Conservation (phyloP, 2,888 invertebrate species). For the Physocephala rufipes region DNA sequence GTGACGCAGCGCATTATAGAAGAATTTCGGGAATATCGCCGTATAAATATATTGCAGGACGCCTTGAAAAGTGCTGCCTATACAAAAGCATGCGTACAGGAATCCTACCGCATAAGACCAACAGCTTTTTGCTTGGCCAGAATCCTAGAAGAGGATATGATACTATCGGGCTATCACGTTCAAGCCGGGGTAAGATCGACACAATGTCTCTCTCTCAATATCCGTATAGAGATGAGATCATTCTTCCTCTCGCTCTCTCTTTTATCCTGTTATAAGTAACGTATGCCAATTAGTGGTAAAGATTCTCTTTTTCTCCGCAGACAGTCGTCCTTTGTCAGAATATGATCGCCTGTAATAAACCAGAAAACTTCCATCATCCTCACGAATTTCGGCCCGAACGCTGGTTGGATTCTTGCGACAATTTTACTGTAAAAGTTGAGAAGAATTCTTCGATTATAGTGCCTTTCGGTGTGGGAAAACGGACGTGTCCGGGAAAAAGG, state of each 20-base stretch:
- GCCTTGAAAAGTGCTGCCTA: conserved; percentile 76
- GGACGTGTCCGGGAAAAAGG: conserved; percentile 86
- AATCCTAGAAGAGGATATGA: conserved; percentile 77
- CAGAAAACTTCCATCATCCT: conserved; percentile 79
- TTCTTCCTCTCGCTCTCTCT: neutral
- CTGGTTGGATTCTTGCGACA: conserved; percentile 70
- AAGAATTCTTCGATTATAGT: conserved; percentile 74
- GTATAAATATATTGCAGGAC: conserved; percentile 70
- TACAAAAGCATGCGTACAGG: conserved; percentile 80
- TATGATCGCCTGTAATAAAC: conserved; percentile 80
- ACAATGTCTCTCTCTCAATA: neutral
- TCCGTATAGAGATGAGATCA: too few relatives aligned
- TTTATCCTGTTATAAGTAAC: too few relatives aligned
- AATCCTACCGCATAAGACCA: conserved; percentile 74
- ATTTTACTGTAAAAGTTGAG: conserved; percentile 62
- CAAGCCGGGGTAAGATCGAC: conserved; percentile 73
- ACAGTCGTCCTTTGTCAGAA: conserved; percentile 84
- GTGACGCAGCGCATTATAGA: conserved; percentile 74
- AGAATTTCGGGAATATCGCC: conserved; percentile 70
- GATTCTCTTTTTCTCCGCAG: conserved; percentile 60
- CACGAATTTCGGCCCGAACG: conserved; percentile 78
- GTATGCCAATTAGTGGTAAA: neutral
- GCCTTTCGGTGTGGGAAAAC: conserved; percentile 82
- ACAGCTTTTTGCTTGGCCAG: conserved; percentile 83
- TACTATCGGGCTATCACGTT: conserved; percentile 75